These are phyloP conservation scores for Neomorphus geoffroyi DNA, from an alignment of 2,797 vertebrate genomes.

Conservation along the genomic window DNA sequence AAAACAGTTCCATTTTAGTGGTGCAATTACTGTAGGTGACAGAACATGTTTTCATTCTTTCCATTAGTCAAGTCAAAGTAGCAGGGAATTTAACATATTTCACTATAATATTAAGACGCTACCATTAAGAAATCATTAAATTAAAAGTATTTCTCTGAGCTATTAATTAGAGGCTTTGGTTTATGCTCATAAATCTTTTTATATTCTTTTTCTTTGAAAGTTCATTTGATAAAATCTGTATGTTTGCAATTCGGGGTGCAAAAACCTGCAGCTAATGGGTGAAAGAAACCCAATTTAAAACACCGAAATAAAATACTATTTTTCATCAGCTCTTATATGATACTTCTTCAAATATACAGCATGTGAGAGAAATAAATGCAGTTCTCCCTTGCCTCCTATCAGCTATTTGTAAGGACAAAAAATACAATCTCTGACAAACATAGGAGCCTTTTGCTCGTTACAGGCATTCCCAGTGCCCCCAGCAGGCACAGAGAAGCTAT, in stretches of 20 bases:
- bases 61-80: constrained; percentile 46
- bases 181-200: constrained; percentile 45
- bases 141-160: constrained; percentile 43
- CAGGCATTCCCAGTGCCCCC: neutral
- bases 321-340: neutral
- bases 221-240: constrained; percentile 57
- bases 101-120: constrained; percentile 52
- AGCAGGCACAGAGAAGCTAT: neutral
- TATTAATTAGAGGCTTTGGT: constrained; percentile 70
- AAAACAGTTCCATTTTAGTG: constrained; percentile 53
- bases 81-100: constrained; percentile 51
- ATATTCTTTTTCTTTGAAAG: constrained; percentile 25
- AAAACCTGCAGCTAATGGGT: neutral
- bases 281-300: neutral
- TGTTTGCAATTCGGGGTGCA: neutral
- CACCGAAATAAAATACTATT: neutral
- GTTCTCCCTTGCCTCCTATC: neutral
- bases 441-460: neutral
- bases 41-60: constrained; percentile 35
- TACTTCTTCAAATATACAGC: neutral
- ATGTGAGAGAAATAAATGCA: neutral
- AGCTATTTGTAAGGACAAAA: neutral
- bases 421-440: neutral
- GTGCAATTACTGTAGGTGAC: constrained; percentile 1
- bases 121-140: constrained; percentile 59